Base-by-base conservation (phyloP, 2,113 vertebrate species). In the Macrotus californicus region DNA sequence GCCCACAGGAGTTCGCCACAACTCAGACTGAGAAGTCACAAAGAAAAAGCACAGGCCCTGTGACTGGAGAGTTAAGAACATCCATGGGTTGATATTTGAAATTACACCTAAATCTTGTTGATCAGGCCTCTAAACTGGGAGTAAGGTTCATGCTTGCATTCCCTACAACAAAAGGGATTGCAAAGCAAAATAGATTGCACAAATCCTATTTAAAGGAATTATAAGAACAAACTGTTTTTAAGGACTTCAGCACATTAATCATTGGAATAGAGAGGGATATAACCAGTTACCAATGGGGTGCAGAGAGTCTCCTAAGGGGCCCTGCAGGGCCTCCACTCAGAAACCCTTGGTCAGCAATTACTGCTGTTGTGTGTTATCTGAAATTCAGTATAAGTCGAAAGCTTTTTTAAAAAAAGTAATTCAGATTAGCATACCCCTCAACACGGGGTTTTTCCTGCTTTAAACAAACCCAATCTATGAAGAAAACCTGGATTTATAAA, bases 141-240 rank as follows among this genome's bases (percentile, higher is more conserved):
- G 26, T 70, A n/a, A 86, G 91, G 69, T 77, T 82, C 14, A 7
- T 3, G 31, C 80, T 83, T 94, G 67, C 83, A 34, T 75, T 92
- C 8, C 21, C 11, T 83, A 54, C 80, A 73, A 73, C 12, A 72
- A 83, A 87, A 59, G 4, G 19, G 7, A 85, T 92, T 83, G 34
- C 72, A 77, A 88, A 89, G 59, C 87, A 43, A 95, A 88, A 87
- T 8, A 50, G 34, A 94, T 46, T 3, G 29, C 92, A 93, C 94
- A 95, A 93, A 94, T 96, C 80, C 93, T 84, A 85, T 69, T 97
- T 94, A 94, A 96, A 90, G 66, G 70, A 94, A 93, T 94, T 96
- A 94, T 21, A n/a, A 92, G 72, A 56, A 89, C 85, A 95, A 86
- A 87, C 94, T 94, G 96, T 92, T 83, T 85, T 88, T 81, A 97